Base-by-base conservation (phyloP, 2,888 invertebrate genomes). In the Chaitophorus viminalis region DNA sequence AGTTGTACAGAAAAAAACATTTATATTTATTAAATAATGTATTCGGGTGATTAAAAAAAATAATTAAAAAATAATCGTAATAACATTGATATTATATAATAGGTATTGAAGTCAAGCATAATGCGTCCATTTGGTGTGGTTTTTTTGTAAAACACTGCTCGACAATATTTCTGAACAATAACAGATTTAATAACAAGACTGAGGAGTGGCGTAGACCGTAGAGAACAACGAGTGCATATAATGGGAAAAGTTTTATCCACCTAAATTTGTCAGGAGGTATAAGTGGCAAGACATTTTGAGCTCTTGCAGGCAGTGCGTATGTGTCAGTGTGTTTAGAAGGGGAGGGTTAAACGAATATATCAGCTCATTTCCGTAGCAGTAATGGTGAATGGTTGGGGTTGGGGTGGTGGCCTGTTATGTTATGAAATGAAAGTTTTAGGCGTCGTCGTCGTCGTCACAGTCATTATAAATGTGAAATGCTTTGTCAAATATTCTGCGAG, bases 341-440 rank as follows among this genome's bases (percentile, higher is more conserved):
- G 60, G 21, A 21, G 60, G 60, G 60, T 6, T 25, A 8, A 17
- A 54, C 54, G 39, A 60, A 21, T 21, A 60, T 60, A 25, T 18
- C 21, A 60, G 6, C 60, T 60, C 60, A 21, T 60, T 33, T 25
- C 8, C 25, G 21, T 0, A 52, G 39, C 29, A 1, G n/a, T 25
- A 25, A 29, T 17, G 46, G 18, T 65, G 39, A 11, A 5, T 39
- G 39, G 39, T 9, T 9, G 39, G 46, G 46, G 14, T 46, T 46
- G 46, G 46, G 31, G 29, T 65, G 39, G 39, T 5, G 76, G 33
- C 77, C 52, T 25, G 77, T 78, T 85, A 85, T 25, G 77, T 78
- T 85, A 85, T 85, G 11, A 77, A 85, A 85, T 77, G 85, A 85
- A 85, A 85, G 39, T 84, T 84, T 84, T 84, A 60, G 60, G 29